These are phyloP conservation scores for Channallabes apus DNA, from an alignment of 2,797 vertebrate genomes.

Conservation along the genomic window DNA sequence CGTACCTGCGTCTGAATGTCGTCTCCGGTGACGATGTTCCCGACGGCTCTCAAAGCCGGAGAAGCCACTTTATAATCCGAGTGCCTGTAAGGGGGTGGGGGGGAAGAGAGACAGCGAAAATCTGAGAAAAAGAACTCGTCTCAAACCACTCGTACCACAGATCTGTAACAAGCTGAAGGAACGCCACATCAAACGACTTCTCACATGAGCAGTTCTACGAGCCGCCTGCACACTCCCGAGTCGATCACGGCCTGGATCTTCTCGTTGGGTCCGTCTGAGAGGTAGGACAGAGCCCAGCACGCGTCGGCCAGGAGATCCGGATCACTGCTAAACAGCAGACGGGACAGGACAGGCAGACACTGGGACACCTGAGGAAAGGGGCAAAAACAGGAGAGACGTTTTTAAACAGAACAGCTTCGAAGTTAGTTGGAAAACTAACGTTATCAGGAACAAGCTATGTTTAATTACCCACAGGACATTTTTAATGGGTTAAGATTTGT, in stretches of 20 bases:
- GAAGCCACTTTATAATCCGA: conserved; percentile 98
- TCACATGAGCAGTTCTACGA: conserved; percentile 96
- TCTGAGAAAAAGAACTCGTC: too few species aligned
- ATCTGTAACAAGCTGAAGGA: not conserved
- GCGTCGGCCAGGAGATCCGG: conserved; percentile 95
- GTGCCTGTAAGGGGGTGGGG: conserved; percentile 79
- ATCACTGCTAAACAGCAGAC: conserved; percentile 95
- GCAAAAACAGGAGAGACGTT: too few species aligned
- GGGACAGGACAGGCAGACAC: conserved; percentile 93
- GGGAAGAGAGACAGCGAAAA: not conserved
- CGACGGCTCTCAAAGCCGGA: conserved; percentile 92
- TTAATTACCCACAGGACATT: too few species aligned
- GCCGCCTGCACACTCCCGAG: conserved; percentile 93
- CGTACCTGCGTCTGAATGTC: conserved; percentile 95
- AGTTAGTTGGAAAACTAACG: too few species aligned
- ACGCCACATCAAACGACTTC: conserved; percentile 38
- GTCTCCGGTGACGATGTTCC: conserved; percentile 97
- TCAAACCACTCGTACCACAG: not conserved
- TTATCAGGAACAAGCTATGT: too few species aligned
- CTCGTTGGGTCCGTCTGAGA: conserved; percentile 98
- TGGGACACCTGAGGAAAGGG: conserved; percentile 85
- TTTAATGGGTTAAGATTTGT: too few species aligned
- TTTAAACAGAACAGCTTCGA: not conserved
- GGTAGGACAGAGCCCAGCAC: conserved; percentile 98
- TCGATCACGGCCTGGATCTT: conserved; percentile 99